phyloP scores from a whole-genome alignment of 2,113 vertebrate species.

The Phrynosoma platyrhinos region DNA sequence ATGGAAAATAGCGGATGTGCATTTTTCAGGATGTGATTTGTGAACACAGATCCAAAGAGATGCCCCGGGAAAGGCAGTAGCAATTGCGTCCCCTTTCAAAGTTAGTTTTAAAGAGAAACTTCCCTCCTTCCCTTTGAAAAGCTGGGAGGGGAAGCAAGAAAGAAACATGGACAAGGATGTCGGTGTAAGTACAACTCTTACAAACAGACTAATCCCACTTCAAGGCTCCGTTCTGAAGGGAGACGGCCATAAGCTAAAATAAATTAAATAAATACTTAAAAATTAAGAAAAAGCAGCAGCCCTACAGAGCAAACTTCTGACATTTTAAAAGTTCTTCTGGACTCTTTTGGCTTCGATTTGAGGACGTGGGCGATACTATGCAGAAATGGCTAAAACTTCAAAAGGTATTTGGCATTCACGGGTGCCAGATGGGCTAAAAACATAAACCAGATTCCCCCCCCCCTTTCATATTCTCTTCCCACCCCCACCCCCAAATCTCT shows the following conservation, averaged over 20 bases:
- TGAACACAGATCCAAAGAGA: conserved; percentile 74
- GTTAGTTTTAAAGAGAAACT: conserved; percentile 8
- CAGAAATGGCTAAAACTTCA: conserved; percentile 20
- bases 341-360: conserved; percentile 25
- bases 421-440: background rate
- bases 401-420: background rate
- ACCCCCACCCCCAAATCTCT: background rate
- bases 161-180: background rate
- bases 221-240: conserved; percentile 14
- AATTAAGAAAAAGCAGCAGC: conserved; percentile 14
- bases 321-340: background rate
- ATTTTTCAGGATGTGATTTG: conserved; percentile 70
- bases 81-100: conserved; percentile 21
- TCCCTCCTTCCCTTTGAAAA: background rate
- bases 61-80: conserved; percentile 13
- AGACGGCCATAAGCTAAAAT: background rate
- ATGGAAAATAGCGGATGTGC: conserved; percentile 35
- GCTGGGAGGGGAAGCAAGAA: background rate
- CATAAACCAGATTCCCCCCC: background rate
- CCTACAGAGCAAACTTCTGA: conserved; percentile 23
- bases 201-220: background rate
- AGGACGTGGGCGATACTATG: background rate
- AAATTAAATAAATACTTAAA: background rate
- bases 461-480: background rate
- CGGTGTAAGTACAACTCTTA: background rate